phyloP scores from a whole-genome alignment of 2,113 vertebrate genomes.

The Scatophagus argus region DNA sequence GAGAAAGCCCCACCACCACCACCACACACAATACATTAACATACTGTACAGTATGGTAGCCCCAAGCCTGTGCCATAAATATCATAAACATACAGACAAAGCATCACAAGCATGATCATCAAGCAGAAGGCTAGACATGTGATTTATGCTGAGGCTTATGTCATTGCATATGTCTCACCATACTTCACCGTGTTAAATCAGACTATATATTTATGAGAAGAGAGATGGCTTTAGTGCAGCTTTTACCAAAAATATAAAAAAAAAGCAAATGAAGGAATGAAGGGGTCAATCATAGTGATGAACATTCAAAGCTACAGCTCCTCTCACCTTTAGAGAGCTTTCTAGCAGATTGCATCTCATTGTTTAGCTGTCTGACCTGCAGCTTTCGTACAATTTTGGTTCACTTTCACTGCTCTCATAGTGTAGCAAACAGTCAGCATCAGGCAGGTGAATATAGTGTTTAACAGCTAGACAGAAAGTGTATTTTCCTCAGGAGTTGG shows the following conservation, averaged over 20 bases:
- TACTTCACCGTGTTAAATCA: not conserved
- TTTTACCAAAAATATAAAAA: not conserved
- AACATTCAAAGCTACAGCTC: not conserved
- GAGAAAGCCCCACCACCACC: not conserved
- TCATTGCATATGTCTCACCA: not conserved
- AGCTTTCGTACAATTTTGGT: not conserved
- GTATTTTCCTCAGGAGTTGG: too few relatives aligned
- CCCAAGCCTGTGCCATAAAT: conserved; percentile 31
- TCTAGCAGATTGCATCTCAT: not conserved
- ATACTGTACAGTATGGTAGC: conserved; percentile 12
- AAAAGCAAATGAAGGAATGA: not conserved
- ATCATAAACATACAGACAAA: conserved; percentile 20
- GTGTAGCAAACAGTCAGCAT: not conserved
- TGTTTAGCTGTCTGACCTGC: not conserved
- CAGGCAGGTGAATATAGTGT: not conserved
- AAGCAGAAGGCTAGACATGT: conserved; percentile 16
- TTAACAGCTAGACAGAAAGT: too few relatives aligned
- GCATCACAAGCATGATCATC: conserved; percentile 26
- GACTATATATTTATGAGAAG: not conserved
- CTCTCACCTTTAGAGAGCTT: not conserved
- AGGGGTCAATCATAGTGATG: not conserved
- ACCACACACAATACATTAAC: conserved; percentile 31
- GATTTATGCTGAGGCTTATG: not conserved
- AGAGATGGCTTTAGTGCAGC: not conserved
- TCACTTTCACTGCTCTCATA: not conserved